Conservation (phyloP, 2,888 invertebrate species). For the Dusona sp. region DNA sequence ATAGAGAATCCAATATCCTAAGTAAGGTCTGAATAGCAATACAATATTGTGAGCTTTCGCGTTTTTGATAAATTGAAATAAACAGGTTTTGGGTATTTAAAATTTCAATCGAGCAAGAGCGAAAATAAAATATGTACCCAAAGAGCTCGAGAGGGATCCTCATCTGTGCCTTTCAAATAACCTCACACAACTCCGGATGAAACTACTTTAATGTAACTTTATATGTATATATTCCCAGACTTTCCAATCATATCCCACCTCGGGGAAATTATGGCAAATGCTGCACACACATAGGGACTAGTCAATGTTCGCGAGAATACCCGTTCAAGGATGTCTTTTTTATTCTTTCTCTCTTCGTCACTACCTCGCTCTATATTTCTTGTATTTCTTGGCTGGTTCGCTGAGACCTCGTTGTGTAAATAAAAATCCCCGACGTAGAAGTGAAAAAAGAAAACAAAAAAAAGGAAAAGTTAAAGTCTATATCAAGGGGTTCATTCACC, state of each 20-base stretch:
- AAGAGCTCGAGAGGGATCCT: constrained; percentile 17
- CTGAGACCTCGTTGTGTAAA: constrained; percentile 15
- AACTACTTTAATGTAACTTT: constrained; percentile 35
- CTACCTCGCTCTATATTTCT: neutral
- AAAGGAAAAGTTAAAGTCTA: constrained; percentile 37
- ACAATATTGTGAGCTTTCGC: neutral
- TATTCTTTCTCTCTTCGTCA: neutral
- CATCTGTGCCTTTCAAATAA: constrained; percentile 40
- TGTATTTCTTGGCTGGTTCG: constrained; percentile 4
- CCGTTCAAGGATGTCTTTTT: constrained; percentile 21
- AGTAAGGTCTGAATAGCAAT: neutral
- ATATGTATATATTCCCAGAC: constrained; percentile 28
- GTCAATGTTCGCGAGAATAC: constrained; percentile 9
- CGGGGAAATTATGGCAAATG: constrained; percentile 55
- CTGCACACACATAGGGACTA: constrained; percentile 13
- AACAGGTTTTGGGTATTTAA: neutral
- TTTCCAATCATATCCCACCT: constrained; percentile 62
- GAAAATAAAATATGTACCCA: constrained; percentile 33
- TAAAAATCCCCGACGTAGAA: constrained; percentile 35
- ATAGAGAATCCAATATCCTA: neutral
- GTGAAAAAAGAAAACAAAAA: constrained; percentile 13
- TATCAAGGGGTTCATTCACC: constrained; percentile 53
- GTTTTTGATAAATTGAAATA: neutral
- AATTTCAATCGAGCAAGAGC: constrained; percentile 6
- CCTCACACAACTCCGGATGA: constrained; percentile 18